Percentiles rank a stretch among this genome's conserved stretches.
Conservation (phyloP, 2,113 vertebrate species). For the Lepus timidus region DNA sequence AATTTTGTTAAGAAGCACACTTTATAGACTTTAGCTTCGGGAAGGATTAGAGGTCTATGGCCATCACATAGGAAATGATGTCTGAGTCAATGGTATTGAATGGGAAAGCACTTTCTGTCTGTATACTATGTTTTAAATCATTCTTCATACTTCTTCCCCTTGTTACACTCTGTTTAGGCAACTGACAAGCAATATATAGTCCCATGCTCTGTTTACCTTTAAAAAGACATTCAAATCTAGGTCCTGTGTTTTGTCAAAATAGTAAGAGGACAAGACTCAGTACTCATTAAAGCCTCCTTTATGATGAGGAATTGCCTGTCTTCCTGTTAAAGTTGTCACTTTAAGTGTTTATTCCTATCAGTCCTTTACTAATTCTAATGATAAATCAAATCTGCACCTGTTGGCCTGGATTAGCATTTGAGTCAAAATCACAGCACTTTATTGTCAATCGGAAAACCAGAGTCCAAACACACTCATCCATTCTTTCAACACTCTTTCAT, state of each 20-base stretch:
- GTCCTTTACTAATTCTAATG: slow-evolving; percentile 10
- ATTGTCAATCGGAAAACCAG: slow-evolving; percentile 9
- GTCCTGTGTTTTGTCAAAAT: slow-evolving; percentile 12
- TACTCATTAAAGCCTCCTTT: neutral
- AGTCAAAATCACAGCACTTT: slow-evolving; percentile 28
- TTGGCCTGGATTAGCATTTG: neutral
- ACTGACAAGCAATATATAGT: neutral
- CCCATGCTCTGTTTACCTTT: neutral
- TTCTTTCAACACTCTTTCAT: neutral
- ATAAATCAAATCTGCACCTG: neutral
- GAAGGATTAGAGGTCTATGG: neutral
- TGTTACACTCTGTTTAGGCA: neutral
- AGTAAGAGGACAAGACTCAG: neutral
- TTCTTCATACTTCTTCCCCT: neutral
- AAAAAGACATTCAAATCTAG: slow-evolving; percentile 3
- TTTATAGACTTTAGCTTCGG: slow-evolving; percentile 34
- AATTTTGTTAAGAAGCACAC: slow-evolving; percentile 60
- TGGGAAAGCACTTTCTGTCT: neutral
- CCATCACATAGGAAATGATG: neutral
- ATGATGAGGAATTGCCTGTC: neutral
- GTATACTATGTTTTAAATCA: neutral
- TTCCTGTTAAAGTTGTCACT: neutral
- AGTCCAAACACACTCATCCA: neutral
- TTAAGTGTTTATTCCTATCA: neutral
- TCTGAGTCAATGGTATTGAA: neutral